These are phyloP conservation scores for Leuciscus waleckii DNA, from an alignment of 2,797 vertebrate species.

Conservation along the genomic window DNA sequence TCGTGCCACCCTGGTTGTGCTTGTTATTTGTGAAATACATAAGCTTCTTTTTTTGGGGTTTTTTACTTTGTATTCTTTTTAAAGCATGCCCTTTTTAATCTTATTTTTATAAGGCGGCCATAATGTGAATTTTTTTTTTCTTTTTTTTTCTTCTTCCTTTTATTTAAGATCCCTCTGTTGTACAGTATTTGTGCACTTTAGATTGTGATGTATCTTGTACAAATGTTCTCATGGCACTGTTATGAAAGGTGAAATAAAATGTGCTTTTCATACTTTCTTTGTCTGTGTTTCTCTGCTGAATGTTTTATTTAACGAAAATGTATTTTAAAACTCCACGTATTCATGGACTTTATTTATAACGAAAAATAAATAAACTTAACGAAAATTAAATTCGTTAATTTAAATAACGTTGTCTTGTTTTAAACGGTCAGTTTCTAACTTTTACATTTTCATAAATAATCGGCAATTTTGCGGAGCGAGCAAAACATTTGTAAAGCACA, in stretches of 20 bases:
- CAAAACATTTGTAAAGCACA: neutral
- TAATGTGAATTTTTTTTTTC: slow-evolving; percentile 66
- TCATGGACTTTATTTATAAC: neutral
- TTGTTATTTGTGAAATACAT: slow-evolving; percentile 55
- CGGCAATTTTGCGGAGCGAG: neutral
- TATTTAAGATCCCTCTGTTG: slow-evolving; percentile 86
- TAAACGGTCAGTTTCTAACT: neutral
- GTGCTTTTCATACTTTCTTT: slow-evolving; percentile 78
- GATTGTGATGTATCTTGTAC: slow-evolving; percentile 88
- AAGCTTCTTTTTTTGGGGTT: slow-evolving; percentile 1
- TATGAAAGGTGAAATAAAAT: slow-evolving; percentile 85
- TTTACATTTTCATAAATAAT: neutral
- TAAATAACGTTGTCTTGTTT: neutral
- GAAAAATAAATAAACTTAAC: neutral
- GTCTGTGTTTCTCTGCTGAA: neutral
- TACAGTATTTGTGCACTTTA: slow-evolving; percentile 87
- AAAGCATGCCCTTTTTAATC: slow-evolving; percentile 72
- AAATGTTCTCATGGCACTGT: slow-evolving; percentile 85
- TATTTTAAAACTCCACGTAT: neutral
- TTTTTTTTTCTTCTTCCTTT: slow-evolving; percentile 66
- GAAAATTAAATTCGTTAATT: neutral
- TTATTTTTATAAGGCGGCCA: slow-evolving; percentile 68
- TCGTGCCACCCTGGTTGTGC: slow-evolving; percentile 70
- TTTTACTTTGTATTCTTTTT: slow-evolving; percentile 62
- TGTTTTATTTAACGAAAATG: neutral